A percentile compares a stretch with the other conserved stretches of the same genome.
phyloP scores from a whole-genome alignment of 2,888 invertebrate species.

The Melinaea marsaeus region DNA sequence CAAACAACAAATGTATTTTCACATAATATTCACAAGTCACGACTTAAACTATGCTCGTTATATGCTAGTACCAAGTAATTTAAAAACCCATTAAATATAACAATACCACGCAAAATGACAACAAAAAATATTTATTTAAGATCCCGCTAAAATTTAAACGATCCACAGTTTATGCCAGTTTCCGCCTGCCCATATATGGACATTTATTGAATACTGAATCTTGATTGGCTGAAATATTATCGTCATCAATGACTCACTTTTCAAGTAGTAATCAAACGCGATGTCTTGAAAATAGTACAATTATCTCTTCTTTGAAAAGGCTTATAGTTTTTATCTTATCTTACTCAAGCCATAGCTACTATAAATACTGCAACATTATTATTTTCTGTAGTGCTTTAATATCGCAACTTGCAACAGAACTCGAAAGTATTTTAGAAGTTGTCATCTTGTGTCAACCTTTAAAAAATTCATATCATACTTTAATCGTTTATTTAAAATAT shows the following conservation, averaged over 20 bases:
- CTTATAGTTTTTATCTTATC: slow-evolving; percentile 47
- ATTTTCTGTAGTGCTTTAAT: slow-evolving; percentile 32
- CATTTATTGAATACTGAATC: slow-evolving; percentile 76
- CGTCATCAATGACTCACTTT: slow-evolving; percentile 67
- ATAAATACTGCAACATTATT: slow-evolving; percentile 39
- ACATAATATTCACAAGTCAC: no score
- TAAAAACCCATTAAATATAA: neutral
- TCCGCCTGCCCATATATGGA: slow-evolving; percentile 80
- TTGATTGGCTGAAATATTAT: slow-evolving; percentile 73
- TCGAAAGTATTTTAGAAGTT: slow-evolving; percentile 52
- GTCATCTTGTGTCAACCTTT: slow-evolving; percentile 42
- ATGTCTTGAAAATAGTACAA: slow-evolving; percentile 45
- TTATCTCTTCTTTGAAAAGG: slow-evolving; percentile 35
- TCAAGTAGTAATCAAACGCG: slow-evolving; percentile 45
- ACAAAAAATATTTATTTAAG: slow-evolving; percentile 5
- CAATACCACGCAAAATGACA: slow-evolving; percentile 4
- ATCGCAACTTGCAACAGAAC: slow-evolving; percentile 42
- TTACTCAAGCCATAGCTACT: slow-evolving; percentile 36
- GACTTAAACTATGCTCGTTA: no score
- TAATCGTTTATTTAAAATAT: slow-evolving; percentile 7
- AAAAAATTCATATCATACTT: slow-evolving; percentile 19
- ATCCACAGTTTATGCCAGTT: slow-evolving; percentile 45
- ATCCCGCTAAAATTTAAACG: slow-evolving; percentile 50
- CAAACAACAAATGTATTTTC: no score
- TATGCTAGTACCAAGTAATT: no score